Evolutionary conservation across 1,140 invertebrate species (phyloP).

Genomic region (Thaumatotibia leucotreta): DNA sequence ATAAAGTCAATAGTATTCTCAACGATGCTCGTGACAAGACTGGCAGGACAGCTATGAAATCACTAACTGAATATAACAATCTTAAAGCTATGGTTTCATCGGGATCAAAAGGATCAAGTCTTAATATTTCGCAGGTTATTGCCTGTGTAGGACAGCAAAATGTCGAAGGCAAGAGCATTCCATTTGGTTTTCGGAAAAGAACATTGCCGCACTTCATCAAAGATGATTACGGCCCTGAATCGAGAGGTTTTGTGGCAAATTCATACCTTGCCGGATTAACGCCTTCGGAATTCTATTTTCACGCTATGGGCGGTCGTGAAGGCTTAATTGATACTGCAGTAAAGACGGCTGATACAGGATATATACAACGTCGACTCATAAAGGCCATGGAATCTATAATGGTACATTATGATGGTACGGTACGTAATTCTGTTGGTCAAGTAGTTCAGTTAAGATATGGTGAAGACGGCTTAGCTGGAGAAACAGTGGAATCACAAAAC

Average conservation of each 20-base stretch:
- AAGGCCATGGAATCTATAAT: conserved; percentile 99
- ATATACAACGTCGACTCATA: conserved; percentile 99
- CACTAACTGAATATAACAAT: conserved; percentile 99
- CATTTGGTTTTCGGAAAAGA: conserved; percentile 98
- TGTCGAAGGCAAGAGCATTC: conserved; percentile 99
- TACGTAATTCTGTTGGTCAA: conserved; percentile 96
- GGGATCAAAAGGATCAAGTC: conserved; percentile 99
- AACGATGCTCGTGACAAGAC: conserved; percentile 99
- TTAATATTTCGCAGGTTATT: conserved; percentile 99
- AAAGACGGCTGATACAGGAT: conserved; percentile 99
- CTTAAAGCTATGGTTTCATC: conserved; percentile 99
- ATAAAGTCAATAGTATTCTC: conserved; percentile 98
- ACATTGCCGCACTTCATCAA: conserved; percentile 99
- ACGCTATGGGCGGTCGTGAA: conserved; percentile 99
- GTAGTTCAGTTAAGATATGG: conserved; percentile 99
- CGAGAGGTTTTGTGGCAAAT: conserved; percentile 99
- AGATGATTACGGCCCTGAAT: conserved; percentile 99
- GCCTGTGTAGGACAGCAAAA: conserved; percentile 99
- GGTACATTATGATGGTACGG: conserved; percentile 98
- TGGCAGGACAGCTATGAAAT: conserved; percentile 99
- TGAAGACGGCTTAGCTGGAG: conserved; percentile 97
- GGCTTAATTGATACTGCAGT: conserved; percentile 99
- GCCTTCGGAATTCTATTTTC: conserved; percentile 99
- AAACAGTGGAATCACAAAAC: conserved; percentile 96
- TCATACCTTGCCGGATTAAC: conserved; percentile 99